These are phyloP conservation scores for Noctua fimbriata DNA, from an alignment of 2,888 invertebrate genomes.

Conservation along the genomic window DNA sequence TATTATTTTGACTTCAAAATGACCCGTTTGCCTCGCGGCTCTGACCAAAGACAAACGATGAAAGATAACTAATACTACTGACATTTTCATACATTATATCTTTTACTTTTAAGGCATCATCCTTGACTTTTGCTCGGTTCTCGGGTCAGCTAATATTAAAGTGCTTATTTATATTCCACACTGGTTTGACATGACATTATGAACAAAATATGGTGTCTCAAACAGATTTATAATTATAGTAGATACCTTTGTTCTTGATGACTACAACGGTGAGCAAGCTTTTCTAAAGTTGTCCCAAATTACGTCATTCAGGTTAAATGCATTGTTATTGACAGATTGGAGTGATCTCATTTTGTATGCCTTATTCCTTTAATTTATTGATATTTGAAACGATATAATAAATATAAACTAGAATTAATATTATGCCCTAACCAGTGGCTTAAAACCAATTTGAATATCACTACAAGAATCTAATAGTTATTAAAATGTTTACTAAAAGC, in stretches of 20 bases:
- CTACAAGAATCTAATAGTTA: background rate
- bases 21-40: constrained; percentile 25
- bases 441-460: constrained; percentile 6
- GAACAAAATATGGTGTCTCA: constrained; percentile 32
- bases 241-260: background rate
- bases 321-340: constrained; percentile 20
- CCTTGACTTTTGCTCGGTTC: constrained; percentile 61
- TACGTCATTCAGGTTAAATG: constrained; percentile 60
- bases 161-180: constrained; percentile 50
- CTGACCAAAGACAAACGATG: constrained; percentile 37
- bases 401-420: background rate
- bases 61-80: constrained; percentile 52
- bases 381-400: constrained; percentile 23
- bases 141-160: constrained; percentile 47
- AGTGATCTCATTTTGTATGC: constrained; percentile 51
- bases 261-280: constrained; percentile 34
- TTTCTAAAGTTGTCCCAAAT: constrained; percentile 46
- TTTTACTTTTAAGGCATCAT: constrained; percentile 59
- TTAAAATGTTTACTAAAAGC: constrained; percentile 19
- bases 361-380: constrained; percentile 23
- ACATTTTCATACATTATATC: constrained; percentile 50
- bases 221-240: constrained; percentile 27
- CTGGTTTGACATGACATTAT: constrained; percentile 49
- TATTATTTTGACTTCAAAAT: background rate
- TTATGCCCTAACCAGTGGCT: constrained; percentile 8